Evolutionary conservation across 2,797 vertebrate species (phyloP), one percentile per base, ranked within the genome.

Genomic region (Cuniculus paca): DNA sequence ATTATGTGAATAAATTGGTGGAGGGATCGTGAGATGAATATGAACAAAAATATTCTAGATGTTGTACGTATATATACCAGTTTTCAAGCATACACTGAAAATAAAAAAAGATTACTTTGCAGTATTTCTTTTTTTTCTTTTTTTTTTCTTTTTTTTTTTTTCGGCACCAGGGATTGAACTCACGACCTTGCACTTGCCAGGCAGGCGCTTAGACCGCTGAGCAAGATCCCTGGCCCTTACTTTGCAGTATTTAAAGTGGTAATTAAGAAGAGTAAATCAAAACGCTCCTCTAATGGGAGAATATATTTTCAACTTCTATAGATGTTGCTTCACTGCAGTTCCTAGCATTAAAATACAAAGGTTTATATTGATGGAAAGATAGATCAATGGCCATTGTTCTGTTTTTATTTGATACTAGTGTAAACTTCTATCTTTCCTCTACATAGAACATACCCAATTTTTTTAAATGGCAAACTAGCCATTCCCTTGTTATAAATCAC

Each of bases 101-200:
- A 24, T 26, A 24, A 42, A 72, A 72, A 72, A 26, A 94, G 94
- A 96, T 98, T 97, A 96, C 95, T 88, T 98, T 61, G 45, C 0
- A 45, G 16, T 75, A 94, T 90, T 98, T 31, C 92, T n/a, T n/a
- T n/a, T n/a, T n/a, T n/a, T n/a, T n/a, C n/a, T n/a, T n/a, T n/a
- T n/a, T n/a, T n/a, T n/a, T n/a, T n/a, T n/a, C n/a, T n/a, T n/a
- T n/a, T n/a, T n/a, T n/a, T n/a, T n/a, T n/a, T n/a, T n/a, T n/a
- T n/a, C n/a, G n/a, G n/a, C n/a, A n/a, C n/a, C n/a, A n/a, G n/a
- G n/a, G n/a, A n/a, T n/a, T n/a, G n/a, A n/a, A n/a, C n/a, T n/a
- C n/a, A n/a, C n/a, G n/a, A n/a, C n/a, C n/a, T n/a, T n/a, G n/a
- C n/a, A n/a, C n/a, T n/a, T n/a, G n/a, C n/a, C n/a, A n/a, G n/a